Percentiles rank a stretch among this genome's conserved stretches.
Evolutionary conservation across 1,140 invertebrate genomes (phyloP).

Genomic region (Drosophila rufa): DNA sequence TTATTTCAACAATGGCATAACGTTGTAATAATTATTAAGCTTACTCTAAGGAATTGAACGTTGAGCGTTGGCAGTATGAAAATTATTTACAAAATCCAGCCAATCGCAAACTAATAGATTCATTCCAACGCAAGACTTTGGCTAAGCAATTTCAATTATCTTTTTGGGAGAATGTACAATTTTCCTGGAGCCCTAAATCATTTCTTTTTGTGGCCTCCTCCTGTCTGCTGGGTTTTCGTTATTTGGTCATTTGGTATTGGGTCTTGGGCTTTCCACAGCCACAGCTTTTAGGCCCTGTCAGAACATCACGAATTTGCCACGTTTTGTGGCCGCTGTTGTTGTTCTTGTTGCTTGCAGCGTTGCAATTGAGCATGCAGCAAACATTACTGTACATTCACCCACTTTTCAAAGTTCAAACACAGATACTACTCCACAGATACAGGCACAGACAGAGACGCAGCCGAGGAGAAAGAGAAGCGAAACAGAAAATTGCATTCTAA

Average conservation of each 20-base stretch:
- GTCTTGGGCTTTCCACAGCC: conserved; percentile 26
- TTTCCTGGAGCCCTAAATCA: conserved; percentile 31
- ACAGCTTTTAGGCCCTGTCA: conserved; percentile 47
- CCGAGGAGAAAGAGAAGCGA: conserved; percentile 67
- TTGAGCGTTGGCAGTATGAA: neutral
- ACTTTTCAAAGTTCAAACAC: conserved; percentile 83
- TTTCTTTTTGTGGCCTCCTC: conserved; percentile 28
- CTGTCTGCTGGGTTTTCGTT: conserved; percentile 17
- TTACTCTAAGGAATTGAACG: no score
- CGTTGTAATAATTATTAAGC: neutral
- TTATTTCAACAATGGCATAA: neutral
- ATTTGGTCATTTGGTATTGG: conserved; percentile 8
- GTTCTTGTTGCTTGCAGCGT: conserved; percentile 44
- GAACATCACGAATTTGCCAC: conserved; percentile 81
- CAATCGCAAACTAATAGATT: conserved; percentile 1
- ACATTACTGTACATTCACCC: conserved; percentile 85
- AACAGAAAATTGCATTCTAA: conserved; percentile 82
- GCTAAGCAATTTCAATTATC: conserved; percentile 11
- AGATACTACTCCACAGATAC: conserved; percentile 55
- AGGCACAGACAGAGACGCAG: neutral
- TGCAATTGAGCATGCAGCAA: conserved; percentile 81
- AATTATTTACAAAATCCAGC: neutral
- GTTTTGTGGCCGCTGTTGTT: conserved; percentile 48
- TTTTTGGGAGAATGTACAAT: conserved; percentile 19
- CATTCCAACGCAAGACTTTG: neutral